phyloP scores from a whole-genome alignment of 2,888 invertebrate species.

The Drosophila percnosoma region DNA sequence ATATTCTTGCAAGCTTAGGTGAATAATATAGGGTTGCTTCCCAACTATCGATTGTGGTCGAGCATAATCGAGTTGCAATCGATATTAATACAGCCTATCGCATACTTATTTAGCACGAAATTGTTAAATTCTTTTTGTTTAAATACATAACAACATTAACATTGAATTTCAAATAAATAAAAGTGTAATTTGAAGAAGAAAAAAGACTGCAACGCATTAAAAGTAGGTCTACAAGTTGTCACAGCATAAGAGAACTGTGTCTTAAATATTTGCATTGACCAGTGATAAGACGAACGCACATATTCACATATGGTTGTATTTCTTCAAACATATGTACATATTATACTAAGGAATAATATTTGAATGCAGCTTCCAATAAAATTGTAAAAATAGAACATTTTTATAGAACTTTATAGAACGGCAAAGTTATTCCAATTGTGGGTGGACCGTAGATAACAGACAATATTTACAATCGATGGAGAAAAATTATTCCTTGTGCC shows the following conservation, averaged over 20 bases:
- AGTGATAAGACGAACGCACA: conserved; percentile 42
- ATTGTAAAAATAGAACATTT: background rate
- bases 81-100: conserved; percentile 47
- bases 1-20: background rate
- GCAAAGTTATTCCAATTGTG: background rate
- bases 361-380: conserved; percentile 4
- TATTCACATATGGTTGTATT: conserved; percentile 11
- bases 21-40: background rate
- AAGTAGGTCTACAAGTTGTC: conserved; percentile 26
- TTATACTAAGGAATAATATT: background rate
- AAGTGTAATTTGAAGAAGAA: conserved; percentile 3
- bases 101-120: conserved; percentile 54
- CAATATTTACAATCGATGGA: conserved; percentile 27
- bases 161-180: conserved; percentile 19
- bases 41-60: conserved; percentile 21
- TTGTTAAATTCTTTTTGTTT: conserved; percentile 57
- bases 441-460: background rate
- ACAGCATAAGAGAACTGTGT: conserved; percentile 6
- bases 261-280: conserved; percentile 22
- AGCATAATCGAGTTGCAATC: conserved; percentile 24
- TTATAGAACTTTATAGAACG: background rate
- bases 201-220: conserved; percentile 31
- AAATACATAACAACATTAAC: conserved; percentile 49
- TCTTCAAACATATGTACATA: conserved; percentile 14
- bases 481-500: conserved; percentile 32